Evolutionary conservation across 2,888 invertebrate species (phyloP), one percentile per base, ranked within the genome.

Genomic region (Lochmaea capreae): DNA sequence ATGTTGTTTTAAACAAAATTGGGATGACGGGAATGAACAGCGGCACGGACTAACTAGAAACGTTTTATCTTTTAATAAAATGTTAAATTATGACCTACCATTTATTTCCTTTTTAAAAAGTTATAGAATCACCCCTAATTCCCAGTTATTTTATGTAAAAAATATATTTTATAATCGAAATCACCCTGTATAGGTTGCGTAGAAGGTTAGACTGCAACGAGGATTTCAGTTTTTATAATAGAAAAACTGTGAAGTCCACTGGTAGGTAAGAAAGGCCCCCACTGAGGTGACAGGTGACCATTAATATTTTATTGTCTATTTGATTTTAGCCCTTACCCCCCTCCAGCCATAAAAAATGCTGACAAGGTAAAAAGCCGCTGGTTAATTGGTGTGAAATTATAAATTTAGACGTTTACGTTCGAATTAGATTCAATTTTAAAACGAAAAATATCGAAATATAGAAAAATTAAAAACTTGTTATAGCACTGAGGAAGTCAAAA

Each of bases 221-320:
- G 66, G 11, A 54, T 62, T 62, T 62, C 54, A 73, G 61, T 58
- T 57, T 68, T 61, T 68, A 65, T 58, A 68, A 75, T 62, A 67
- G 63, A 65, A 67, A 71, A 74, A 74, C 67, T 66, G 72, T 75
- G 61, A 74, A 71, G 65, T 72, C 68, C 43, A 65, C 54, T 71
- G 57, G 65, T 76, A 75, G 78, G 78, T 78, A 78, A 73, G 76
- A 75, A 78, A 76, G 70, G 67, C 58, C 67, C 78, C 78, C 73
- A 73, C 76, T 73, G 78, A 72, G 78, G 71, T 74, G 78, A 70
- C 78, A 76, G 78, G 78, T 78, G 75, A 70, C 70, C 76, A 77
- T 78, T 78, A 76, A 76, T 78, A 73, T 71, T 76, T 76, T 75
- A 76, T 70, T 75, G 65, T 76, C 76, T 73, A 71, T 76, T 72